Percentiles rank a stretch among this genome's conserved stretches.
phyloP scores from a whole-genome alignment of 2,888 invertebrate genomes.

The Podotricha telesiphe region DNA sequence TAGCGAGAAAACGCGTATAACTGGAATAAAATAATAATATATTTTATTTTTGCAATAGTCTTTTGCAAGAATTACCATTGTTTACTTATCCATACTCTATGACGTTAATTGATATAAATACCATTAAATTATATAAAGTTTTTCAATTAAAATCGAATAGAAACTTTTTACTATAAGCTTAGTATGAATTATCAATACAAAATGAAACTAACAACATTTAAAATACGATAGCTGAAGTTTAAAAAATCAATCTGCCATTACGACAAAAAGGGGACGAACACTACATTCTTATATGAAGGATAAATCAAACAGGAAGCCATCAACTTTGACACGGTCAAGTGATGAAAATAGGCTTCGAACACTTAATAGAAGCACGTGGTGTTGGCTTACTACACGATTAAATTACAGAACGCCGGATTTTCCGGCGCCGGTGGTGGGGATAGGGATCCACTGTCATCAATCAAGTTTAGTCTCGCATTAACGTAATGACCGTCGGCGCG shows the following conservation, averaged over 20 bases:
- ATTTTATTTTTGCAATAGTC: no score
- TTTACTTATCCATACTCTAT: no score
- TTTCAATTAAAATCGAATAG: background rate
- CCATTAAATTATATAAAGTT: no score
- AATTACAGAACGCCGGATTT: constrained; percentile 41
- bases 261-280: constrained; percentile 1
- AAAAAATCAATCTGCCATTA: no score
- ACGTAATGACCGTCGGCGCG: constrained; percentile 79
- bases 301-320: constrained; percentile 10
- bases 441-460: constrained; percentile 66
- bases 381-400: constrained; percentile 45
- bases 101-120: no score
- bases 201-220: background rate
- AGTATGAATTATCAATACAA: background rate
- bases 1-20: no score
- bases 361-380: constrained; percentile 45
- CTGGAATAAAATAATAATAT: no score
- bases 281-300: background rate
- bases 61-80: no score
- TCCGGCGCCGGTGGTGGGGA: constrained; percentile 34
- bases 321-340: constrained; percentile 23
- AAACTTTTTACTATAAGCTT: background rate
- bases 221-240: no score
- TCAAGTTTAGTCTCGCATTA: constrained; percentile 83
- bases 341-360: constrained; percentile 29